Conservation (phyloP, 2,797 vertebrate genomes). For the Philypnodon macrostomus region DNA sequence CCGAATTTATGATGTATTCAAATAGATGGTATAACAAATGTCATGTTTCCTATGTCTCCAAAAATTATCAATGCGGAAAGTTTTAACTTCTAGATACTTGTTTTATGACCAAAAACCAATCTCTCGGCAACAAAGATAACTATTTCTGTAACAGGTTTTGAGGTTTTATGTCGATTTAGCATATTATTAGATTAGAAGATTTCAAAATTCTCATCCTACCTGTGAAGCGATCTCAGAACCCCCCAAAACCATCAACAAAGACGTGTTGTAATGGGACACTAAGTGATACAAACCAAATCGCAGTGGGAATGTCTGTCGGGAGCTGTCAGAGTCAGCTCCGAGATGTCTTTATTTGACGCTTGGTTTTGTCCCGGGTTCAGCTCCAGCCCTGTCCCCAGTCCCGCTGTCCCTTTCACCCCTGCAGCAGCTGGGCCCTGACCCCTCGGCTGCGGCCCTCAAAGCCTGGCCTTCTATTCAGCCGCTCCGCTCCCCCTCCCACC, state of each 20-base stretch:
- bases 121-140: too few species aligned
- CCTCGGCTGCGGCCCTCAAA: slow-evolving; percentile 86
- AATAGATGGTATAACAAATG: too few species aligned
- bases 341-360: slow-evolving; percentile 82
- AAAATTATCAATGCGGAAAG: too few species aligned
- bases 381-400: slow-evolving; percentile 76
- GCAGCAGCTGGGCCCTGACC: slow-evolving; percentile 98
- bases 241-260: slow-evolving; percentile 32
- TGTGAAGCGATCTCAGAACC: slow-evolving; percentile 67
- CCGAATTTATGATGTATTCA: too few species aligned
- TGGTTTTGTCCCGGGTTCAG: slow-evolving; percentile 86
- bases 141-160: too few species aligned
- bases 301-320: slow-evolving; percentile 67
- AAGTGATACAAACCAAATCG: slow-evolving; percentile 69
- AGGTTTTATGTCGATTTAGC: too few species aligned
- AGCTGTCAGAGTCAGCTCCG: slow-evolving; percentile 70
- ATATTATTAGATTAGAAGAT: too few species aligned
- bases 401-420: slow-evolving; percentile 91
- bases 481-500: slow-evolving; percentile 91
- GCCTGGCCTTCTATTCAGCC: slow-evolving; percentile 88
- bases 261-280: slow-evolving; percentile 48
- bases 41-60: too few species aligned
- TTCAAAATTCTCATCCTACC: slow-evolving; percentile 67
- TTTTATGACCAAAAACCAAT: too few species aligned
- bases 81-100: too few species aligned